A percentile compares a stretch with the other conserved stretches of the same genome.
Evolutionary conservation across 1,140 invertebrate species (phyloP).

Genomic region (Teleopsis dalmanni): DNA sequence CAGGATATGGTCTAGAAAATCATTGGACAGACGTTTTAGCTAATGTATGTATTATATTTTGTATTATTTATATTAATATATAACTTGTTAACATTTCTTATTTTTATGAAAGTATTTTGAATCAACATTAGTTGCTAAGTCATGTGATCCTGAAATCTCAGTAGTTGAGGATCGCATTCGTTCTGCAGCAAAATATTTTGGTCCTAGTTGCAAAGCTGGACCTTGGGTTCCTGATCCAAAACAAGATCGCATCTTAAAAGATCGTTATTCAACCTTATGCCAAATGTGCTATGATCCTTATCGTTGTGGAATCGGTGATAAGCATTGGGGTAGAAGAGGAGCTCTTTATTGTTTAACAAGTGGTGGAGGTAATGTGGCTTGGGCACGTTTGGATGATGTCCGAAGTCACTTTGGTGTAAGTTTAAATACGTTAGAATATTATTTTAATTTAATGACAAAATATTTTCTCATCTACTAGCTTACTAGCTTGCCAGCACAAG

Average conservation of each 20-base stretch:
- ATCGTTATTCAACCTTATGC: slow-evolving; percentile 62
- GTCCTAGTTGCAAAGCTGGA: slow-evolving; percentile 69
- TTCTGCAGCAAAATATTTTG: slow-evolving; percentile 61
- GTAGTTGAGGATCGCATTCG: slow-evolving; percentile 64
- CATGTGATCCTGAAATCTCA: slow-evolving; percentile 57
- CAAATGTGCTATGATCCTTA: slow-evolving; percentile 55
- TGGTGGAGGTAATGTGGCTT: slow-evolving; percentile 69
- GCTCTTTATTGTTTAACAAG: slow-evolving; percentile 70
- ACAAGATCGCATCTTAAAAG: slow-evolving; percentile 60
- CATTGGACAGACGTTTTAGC: slow-evolving; percentile 61
- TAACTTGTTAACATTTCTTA: neutral
- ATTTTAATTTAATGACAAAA: neutral
- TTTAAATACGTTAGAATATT: neutral
- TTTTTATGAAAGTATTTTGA: slow-evolving; percentile 60
- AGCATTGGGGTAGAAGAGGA: slow-evolving; percentile 72
- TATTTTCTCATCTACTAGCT: slow-evolving; percentile 18
- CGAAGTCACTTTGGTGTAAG: slow-evolving; percentile 57
- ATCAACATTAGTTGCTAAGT: slow-evolving; percentile 55
- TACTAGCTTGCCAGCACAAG: slow-evolving; percentile 31
- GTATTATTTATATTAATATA: neutral
- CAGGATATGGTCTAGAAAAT: slow-evolving; percentile 56
- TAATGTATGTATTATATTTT: slow-evolving; percentile 47
- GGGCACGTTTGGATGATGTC: slow-evolving; percentile 62
- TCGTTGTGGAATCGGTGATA: slow-evolving; percentile 60
- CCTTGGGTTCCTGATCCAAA: slow-evolving; percentile 63